A percentile compares a stretch with the other conserved stretches of the same genome.
phyloP scores from a whole-genome alignment of 2,888 invertebrate genomes.

The Drosophila subquinaria region DNA sequence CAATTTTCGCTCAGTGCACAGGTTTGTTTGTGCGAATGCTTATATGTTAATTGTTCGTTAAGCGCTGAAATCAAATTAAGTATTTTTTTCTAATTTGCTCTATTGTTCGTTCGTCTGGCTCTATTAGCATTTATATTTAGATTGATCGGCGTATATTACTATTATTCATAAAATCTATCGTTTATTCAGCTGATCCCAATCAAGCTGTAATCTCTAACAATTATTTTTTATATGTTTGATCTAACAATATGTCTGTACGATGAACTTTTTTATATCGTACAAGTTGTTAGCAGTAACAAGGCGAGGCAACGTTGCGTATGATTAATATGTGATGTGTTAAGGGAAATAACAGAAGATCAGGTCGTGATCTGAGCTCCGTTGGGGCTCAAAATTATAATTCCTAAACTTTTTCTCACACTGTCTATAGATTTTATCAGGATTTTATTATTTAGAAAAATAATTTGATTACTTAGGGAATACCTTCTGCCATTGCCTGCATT shows the following conservation, averaged over 20 bases:
- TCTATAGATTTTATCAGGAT: background rate
- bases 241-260: background rate
- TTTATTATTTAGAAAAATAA: background rate
- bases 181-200: slow-evolving; percentile 6
- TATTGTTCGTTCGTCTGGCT: slow-evolving; percentile 38
- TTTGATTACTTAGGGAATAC: background rate
- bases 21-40: slow-evolving; percentile 31
- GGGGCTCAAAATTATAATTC: background rate
- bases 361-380: background rate
- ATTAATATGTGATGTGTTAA: slow-evolving; percentile 4
- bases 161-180: slow-evolving; percentile 1
- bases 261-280: background rate
- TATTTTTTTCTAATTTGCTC: slow-evolving; percentile 32
- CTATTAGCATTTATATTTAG: slow-evolving; percentile 66
- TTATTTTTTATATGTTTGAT: background rate
- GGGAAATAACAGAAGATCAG: background rate
- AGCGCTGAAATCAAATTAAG: slow-evolving; percentile 56
- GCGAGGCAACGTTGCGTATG: slow-evolving; percentile 4
- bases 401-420: no score
- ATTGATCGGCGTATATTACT: slow-evolving; percentile 34
- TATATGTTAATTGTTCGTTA: slow-evolving; percentile 71
- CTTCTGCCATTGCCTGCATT: background rate
- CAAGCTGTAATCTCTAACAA: slow-evolving; percentile 19
- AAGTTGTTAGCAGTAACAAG: background rate
- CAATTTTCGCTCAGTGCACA: slow-evolving; percentile 19